phyloP scores from a whole-genome alignment of 2,797 vertebrate species.

The Eptatretus atami region DNA sequence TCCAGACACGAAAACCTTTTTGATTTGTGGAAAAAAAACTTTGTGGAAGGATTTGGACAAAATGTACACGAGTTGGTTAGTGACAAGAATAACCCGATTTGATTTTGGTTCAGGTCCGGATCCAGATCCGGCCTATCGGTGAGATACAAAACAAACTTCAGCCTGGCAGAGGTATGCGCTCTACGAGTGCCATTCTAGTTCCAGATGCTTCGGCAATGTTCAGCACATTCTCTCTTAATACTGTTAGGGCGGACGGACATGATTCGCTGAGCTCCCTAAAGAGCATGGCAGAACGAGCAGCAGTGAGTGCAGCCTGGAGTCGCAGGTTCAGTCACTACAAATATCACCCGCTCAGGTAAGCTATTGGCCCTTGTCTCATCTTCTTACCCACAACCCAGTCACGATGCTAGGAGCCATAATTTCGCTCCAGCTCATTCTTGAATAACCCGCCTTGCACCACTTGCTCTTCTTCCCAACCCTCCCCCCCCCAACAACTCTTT shows the following conservation, averaged over 20 bases:
- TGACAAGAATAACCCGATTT: slow-evolving; percentile 19
- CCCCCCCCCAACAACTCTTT: slow-evolving; percentile 21
- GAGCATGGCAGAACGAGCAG: slow-evolving; percentile 60
- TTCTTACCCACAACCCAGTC: slow-evolving; percentile 10
- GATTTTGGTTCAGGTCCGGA: slow-evolving; percentile 15
- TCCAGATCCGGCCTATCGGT: slow-evolving; percentile 53
- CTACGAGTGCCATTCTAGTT: neutral
- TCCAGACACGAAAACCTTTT: no score
- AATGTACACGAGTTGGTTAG: no score
- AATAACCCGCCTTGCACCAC: neutral
- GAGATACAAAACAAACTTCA: slow-evolving; percentile 8
- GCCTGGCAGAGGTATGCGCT: no score
- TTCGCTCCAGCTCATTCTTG: neutral
- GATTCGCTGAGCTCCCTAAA: slow-evolving; percentile 56
- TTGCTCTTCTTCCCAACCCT: neutral
- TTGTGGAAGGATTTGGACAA: no score
- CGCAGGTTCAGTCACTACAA: slow-evolving; percentile 39
- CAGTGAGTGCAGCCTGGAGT: slow-evolving; percentile 39
- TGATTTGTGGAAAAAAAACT: no score
- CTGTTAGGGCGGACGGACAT: slow-evolving; percentile 19
- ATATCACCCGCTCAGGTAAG: slow-evolving; percentile 33
- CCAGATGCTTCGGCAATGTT: slow-evolving; percentile 10
- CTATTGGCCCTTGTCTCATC: neutral
- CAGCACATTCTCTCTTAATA: neutral
- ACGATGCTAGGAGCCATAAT: slow-evolving; percentile 8